Evolutionary conservation across 1,140 invertebrate species (phyloP), one percentile per base, ranked within the genome.

Genomic region (Pseudachorutes palmiensis): DNA sequence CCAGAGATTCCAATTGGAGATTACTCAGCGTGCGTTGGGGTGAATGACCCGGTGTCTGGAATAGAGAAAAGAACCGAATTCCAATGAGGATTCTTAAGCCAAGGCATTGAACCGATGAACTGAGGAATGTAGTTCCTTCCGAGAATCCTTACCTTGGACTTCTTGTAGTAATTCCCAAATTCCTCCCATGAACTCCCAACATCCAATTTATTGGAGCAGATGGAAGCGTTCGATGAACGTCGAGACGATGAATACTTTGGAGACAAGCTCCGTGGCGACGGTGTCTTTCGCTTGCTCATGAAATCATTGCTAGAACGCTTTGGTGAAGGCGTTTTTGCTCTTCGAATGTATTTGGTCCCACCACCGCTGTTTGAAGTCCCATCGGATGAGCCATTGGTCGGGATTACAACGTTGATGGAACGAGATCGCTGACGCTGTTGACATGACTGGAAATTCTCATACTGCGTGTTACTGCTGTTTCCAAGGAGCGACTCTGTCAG

Each of bases 111-210:
- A n/a, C n/a, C n/a, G n/a, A n/a, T n/a, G n/a, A n/a, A n/a, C n/a
- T n/a, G n/a, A n/a, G 51, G 51, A 55, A 55, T 55, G 51, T 24
- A 41, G 5, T 5, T 41, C 5, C 5, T 19, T 41, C 36, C 51
- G 24, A 16, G 24, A 5, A 14, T 5, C 24, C 14, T 55, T 55
- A 55, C 51, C 51, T 55, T 55, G 24, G 12, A 55, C 51, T 55
- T 55, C 51, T 55, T 55, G 24, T 55, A 16, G 51, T 55, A 55
- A 22, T 55, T 55, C 24, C 51, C 51, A 22, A 55, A 55, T 55
- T 55, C 51, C 24, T 55, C 51, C 51, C 51, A 55, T 55, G 51
- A 55, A 24, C 51, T 55, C 24, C 51, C 51, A 55, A 55, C 51
- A 26, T 55, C 51, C 51, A 55, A 55, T 55, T 55, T 55, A 26